Percentiles rank a stretch among this genome's conserved stretches.
These are phyloP conservation scores for Ammodytes dubius DNA, from an alignment of 2,113 vertebrate species.

Conservation along the genomic window DNA sequence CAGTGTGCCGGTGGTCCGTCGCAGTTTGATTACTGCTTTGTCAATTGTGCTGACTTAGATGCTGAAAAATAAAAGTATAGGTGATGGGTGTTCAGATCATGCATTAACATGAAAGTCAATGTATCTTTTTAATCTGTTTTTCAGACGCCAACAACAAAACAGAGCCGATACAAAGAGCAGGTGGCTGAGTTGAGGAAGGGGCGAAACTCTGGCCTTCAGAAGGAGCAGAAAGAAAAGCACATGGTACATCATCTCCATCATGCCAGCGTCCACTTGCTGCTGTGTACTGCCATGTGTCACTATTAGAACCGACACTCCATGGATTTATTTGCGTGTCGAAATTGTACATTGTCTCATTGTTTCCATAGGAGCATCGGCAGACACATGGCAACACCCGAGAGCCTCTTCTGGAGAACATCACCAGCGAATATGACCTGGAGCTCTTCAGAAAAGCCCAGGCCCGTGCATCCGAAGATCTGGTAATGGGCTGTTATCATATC, in stretches of 20 bases:
- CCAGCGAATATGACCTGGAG: constrained; percentile 98
- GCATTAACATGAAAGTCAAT: neutral
- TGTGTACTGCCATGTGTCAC: neutral
- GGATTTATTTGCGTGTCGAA: neutral
- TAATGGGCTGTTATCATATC: constrained; percentile 71
- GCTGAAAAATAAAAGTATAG: no score
- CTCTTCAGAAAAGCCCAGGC: constrained; percentile 98
- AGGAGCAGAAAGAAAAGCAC: constrained; percentile 98
- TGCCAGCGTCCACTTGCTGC: neutral
- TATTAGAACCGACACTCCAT: neutral
- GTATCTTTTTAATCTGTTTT: constrained; percentile 4
- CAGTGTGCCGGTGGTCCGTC: accelerated
- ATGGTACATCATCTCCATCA: constrained; percentile 85
- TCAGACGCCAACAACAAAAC: constrained; percentile 94
- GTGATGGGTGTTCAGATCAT: neutral
- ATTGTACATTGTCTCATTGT: neutral
- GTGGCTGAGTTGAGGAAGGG: constrained; percentile 97
- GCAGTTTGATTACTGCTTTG: neutral
- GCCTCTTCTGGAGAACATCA: constrained; percentile 97
- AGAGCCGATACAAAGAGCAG: constrained; percentile 96
- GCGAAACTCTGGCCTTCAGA: constrained; percentile 92
- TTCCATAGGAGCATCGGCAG: constrained; percentile 93
- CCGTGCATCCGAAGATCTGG: constrained; percentile 97
- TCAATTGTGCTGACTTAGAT: neutral
- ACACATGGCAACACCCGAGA: constrained; percentile 93